Base-by-base conservation (phyloP, 2,113 vertebrate species). In the Megaceryle torquata region DNA sequence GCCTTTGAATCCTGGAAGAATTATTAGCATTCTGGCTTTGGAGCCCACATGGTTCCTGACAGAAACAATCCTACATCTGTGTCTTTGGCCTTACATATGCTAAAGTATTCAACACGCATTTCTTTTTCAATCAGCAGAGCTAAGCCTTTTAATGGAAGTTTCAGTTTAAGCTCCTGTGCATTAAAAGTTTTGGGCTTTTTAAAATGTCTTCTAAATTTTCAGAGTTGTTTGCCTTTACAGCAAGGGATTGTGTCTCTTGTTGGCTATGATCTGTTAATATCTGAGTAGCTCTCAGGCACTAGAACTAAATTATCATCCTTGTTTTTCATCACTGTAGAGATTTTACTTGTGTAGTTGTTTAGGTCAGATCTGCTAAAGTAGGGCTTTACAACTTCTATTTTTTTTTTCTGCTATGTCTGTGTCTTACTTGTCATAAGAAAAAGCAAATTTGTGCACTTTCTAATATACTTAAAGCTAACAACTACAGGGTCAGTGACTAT, bases 131-230 rank as follows among this genome's bases (percentile, higher is more conserved):
- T 65, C 3, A 48, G 26, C 17, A 91, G 53, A 67, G 18, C 26
- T 72, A 64, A 76, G 69, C 19, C 6, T 33, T 92, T 74, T 69
- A 44, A 10, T 2, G 1, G 35, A 82, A 64, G 11, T 60, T 82
- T n/a, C 19, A 68, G 10, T 68, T 25, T 53, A 74, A 76, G 5
- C 11, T 84, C 8, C 41, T 61, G 12, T 44, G 20, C 13, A 15
- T 81, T 37, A 54, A 59, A 56, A 54, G 8, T 5, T 37, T 28
- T 13, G 4, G 2, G 0, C 0, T n/a, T 70, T 72, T 64, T 60
- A 13, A 43, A 31, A 37, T 24, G 5, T 72, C 15, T 51, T 50
- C 44, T 80, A 46, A 61, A 28, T 15, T 69, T 77, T 56, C 15
- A 24, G 48, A 17, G 46, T n/a, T 5, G 9, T 63, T 63, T 88